phyloP scores from a whole-genome alignment of 1,140 invertebrate species.

The Leptinotarsa lineolata region DNA sequence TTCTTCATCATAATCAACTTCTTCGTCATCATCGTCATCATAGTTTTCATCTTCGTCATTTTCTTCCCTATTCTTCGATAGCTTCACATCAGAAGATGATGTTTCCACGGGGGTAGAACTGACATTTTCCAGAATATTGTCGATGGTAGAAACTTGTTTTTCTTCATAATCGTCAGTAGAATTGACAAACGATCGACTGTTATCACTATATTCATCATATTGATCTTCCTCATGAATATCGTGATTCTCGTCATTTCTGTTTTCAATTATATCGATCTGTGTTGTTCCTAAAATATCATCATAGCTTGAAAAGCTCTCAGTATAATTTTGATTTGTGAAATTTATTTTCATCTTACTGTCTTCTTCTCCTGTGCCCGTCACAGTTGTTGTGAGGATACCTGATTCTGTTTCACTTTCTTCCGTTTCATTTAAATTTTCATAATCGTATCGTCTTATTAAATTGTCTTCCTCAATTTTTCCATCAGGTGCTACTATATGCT shows the following conservation, averaged over 20 bases:
- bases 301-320: not conserved
- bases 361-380: not conserved
- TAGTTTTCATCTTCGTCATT: slow-evolving; percentile 26
- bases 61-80: slow-evolving; percentile 11
- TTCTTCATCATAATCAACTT: slow-evolving; percentile 39
- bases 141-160: not conserved
- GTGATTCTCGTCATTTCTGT: not conserved
- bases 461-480: not conserved
- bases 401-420: not conserved
- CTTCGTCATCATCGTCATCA: slow-evolving; percentile 39
- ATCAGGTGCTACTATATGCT: not conserved
- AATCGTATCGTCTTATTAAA: not conserved
- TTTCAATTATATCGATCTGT: slow-evolving; percentile 7
- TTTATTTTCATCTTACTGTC: not conserved
- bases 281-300: too few relatives aligned
- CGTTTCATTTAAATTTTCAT: not conserved
- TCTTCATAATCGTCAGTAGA: slow-evolving; percentile 5
- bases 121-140: not conserved
- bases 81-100: too few relatives aligned
- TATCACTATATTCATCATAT: not conserved
- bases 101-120: too few relatives aligned
- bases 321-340: slow-evolving; percentile 14
- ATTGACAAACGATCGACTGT: too few relatives aligned
- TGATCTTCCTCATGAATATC: not conserved
- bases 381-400: not conserved